These are phyloP conservation scores for Platycercus adscitus DNA, from an alignment of 2,113 vertebrate species.

Conservation along the genomic window DNA sequence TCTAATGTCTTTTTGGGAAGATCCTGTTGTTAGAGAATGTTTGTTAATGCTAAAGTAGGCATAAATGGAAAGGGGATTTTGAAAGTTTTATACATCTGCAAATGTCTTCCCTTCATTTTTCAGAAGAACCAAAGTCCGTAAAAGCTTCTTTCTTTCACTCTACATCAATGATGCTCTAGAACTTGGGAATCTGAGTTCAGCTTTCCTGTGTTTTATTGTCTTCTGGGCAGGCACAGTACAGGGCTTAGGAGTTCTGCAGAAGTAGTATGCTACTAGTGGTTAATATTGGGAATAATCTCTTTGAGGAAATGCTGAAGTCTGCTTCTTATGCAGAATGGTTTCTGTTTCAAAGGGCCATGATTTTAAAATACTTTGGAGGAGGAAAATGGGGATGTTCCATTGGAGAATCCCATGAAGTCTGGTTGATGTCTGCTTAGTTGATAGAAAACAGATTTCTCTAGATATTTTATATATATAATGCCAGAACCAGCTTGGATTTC, in stretches of 20 bases:
- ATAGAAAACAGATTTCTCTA: not conserved
- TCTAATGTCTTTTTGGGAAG: not conserved
- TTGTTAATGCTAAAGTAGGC: not conserved
- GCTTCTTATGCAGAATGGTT: not conserved
- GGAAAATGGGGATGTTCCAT: not conserved
- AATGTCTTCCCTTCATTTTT: not conserved
- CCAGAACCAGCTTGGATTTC: not conserved
- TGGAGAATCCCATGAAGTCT: not conserved
- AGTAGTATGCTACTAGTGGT: not conserved
- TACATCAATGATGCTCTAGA: not conserved
- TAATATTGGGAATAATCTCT: not conserved
- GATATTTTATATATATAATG: not conserved
- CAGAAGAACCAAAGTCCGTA: not conserved
- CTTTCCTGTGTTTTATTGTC: not conserved
- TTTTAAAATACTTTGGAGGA: not conserved
- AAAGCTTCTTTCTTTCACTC: not conserved
- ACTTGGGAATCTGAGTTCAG: not conserved
- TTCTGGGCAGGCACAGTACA: not conserved
- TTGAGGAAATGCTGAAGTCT: not conserved
- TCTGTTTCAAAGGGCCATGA: not conserved
- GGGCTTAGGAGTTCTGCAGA: not conserved
- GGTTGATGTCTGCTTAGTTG: not conserved
- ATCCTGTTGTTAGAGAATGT: not conserved
- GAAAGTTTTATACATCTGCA: not conserved
- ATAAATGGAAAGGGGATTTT: not conserved